Percentiles rank a stretch among this genome's conserved stretches.
These are phyloP conservation scores for Argya squamiceps DNA, from an alignment of 2,797 vertebrate genomes.

Conservation along the genomic window DNA sequence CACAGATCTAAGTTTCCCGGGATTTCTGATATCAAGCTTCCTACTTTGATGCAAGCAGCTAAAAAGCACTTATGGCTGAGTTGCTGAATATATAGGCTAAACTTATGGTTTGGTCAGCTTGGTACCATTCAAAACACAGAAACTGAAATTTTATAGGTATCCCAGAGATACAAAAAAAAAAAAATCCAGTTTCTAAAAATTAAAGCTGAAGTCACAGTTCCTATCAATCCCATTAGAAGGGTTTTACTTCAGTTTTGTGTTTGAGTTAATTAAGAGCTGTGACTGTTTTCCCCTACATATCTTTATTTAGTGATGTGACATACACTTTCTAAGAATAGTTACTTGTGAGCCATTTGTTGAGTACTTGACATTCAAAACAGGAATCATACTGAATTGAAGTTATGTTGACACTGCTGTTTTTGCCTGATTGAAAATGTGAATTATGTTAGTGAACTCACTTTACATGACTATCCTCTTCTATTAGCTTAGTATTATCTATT, in stretches of 20 bases:
- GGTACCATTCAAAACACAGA: not conserved
- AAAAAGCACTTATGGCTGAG: not conserved
- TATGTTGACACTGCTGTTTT: not conserved
- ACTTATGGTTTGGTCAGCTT: not conserved
- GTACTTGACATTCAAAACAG: constrained; percentile 17
- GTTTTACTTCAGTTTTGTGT: not conserved
- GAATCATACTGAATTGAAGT: not conserved
- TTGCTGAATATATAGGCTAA: not conserved
- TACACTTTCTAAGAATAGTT: not conserved
- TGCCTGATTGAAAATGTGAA: constrained; percentile 3
- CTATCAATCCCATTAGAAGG: not conserved
- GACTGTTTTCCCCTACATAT: not conserved
- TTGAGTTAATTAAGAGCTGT: not conserved
- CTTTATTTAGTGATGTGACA: not conserved
- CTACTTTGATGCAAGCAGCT: not conserved
- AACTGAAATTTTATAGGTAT: not conserved
- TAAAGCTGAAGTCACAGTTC: not conserved
- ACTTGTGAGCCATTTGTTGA: not conserved
- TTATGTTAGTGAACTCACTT: not conserved
- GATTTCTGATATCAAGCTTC: not conserved
- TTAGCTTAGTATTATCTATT: constrained; percentile 9
- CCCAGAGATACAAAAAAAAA: not conserved
- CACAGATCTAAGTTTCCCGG: not conserved
- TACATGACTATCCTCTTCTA: not conserved
- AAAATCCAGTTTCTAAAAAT: not conserved